phyloP scores from a whole-genome alignment of 2,113 vertebrate genomes.

The Malurus elegans region DNA sequence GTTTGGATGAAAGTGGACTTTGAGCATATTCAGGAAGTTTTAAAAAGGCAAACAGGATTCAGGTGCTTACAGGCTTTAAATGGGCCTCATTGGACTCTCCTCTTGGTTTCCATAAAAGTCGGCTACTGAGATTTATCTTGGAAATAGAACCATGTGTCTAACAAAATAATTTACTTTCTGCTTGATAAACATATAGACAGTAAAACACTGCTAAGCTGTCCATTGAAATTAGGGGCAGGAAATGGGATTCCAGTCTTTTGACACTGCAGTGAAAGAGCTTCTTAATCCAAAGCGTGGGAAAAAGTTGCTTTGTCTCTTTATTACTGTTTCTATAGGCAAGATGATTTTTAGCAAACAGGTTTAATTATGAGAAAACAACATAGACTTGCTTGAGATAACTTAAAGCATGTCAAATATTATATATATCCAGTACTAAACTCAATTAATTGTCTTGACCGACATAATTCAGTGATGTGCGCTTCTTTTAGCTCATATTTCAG shows the following conservation, averaged over 20 bases:
- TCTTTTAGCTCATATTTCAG: slow-evolving; percentile 51
- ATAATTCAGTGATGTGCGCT: neutral
- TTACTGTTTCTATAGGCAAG: neutral
- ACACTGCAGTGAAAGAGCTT: slow-evolving; percentile 66
- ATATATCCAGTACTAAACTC: neutral
- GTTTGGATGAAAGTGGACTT: slow-evolving; percentile 62
- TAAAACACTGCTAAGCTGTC: slow-evolving; percentile 69
- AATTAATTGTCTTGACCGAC: slow-evolving; percentile 9
- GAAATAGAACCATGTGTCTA: slow-evolving; percentile 61
- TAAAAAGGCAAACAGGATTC: slow-evolving; percentile 58
- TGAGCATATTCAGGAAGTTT: slow-evolving; percentile 63
- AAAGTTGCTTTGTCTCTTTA: slow-evolving; percentile 50
- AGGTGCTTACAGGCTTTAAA: slow-evolving; percentile 55
- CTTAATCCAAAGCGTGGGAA: slow-evolving; percentile 59
- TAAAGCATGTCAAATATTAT: neutral
- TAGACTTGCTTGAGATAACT: neutral
- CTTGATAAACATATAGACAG: slow-evolving; percentile 74
- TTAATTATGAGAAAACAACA: neutral
- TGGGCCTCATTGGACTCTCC: slow-evolving; percentile 47
- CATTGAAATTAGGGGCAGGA: slow-evolving; percentile 74
- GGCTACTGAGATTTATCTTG: slow-evolving; percentile 68
- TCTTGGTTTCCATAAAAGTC: slow-evolving; percentile 69
- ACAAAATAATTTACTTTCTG: slow-evolving; percentile 67
- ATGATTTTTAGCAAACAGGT: neutral
- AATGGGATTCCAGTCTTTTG: slow-evolving; percentile 69